Percentiles rank a stretch among this genome's conserved stretches.
phyloP scores from a whole-genome alignment of 2,888 invertebrate species.

The Pycnomerus fuliginosus region DNA sequence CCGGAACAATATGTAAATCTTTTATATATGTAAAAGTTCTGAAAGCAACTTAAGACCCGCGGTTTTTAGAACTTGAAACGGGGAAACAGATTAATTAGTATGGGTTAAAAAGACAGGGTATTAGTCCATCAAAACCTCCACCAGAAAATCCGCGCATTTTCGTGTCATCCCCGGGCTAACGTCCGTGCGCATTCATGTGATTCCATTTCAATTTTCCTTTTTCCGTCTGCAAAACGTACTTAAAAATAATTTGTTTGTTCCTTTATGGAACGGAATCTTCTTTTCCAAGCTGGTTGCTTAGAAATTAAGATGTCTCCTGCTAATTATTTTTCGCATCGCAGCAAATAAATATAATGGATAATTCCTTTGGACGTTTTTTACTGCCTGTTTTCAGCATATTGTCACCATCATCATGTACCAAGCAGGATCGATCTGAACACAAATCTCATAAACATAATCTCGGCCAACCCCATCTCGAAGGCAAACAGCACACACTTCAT shows the following conservation, averaged over 20 bases:
- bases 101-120: too few relatives aligned
- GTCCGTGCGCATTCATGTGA: constrained; percentile 14
- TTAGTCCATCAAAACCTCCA: too few relatives aligned
- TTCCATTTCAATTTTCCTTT: constrained; percentile 17
- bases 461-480: constrained; percentile 39
- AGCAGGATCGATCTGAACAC: constrained; percentile 14
- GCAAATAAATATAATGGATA: constrained; percentile 25
- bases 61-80: too few relatives aligned
- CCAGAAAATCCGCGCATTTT: constrained; percentile 13
- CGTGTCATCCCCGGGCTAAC: constrained; percentile 15
- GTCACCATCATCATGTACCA: too few relatives aligned
- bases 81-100: too few relatives aligned
- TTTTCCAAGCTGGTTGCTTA: constrained; percentile 27
- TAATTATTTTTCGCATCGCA: constrained; percentile 33
- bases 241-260: constrained; percentile 27
- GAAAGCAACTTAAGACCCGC: too few relatives aligned
- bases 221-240: constrained; percentile 15
- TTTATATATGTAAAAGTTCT: too few relatives aligned
- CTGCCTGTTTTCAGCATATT: too few relatives aligned
- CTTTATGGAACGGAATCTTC: constrained; percentile 17
- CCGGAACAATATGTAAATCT: constrained; percentile 22
- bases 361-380: too few relatives aligned
- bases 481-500: constrained; percentile 52
- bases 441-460: constrained; percentile 33
- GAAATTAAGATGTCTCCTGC: constrained; percentile 34